phyloP scores from a whole-genome alignment of 2,113 vertebrate species.

The Caranx melampygus region DNA sequence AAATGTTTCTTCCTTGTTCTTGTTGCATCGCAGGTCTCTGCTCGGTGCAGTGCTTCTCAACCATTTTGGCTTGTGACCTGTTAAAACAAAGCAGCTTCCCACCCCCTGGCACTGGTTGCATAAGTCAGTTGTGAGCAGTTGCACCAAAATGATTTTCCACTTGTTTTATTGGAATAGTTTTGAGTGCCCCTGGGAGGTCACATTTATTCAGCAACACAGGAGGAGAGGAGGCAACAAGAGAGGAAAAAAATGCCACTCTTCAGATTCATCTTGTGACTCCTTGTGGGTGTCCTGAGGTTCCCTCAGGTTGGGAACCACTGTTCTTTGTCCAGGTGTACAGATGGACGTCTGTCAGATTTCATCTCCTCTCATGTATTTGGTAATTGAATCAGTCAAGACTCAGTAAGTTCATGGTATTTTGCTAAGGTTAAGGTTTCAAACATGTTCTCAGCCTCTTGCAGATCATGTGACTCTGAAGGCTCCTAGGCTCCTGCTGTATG shows the following conservation, averaged over 20 bases:
- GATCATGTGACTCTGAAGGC: conserved; percentile 76
- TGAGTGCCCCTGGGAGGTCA: not conserved
- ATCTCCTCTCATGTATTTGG: not conserved
- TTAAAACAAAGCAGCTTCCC: not conserved
- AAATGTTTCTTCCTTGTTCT: not conserved
- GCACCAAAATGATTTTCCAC: not conserved
- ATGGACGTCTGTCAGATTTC: not conserved
- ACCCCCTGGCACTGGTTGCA: not conserved
- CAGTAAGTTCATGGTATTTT: conserved; percentile 48
- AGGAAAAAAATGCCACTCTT: not conserved
- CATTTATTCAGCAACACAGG: not conserved
- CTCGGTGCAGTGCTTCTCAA: not conserved
- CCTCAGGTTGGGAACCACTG: not conserved
- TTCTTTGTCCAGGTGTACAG: not conserved
- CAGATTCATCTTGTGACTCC: conserved; percentile 6
- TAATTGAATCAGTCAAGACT: conserved; percentile 32
- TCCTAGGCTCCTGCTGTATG: conserved; percentile 55
- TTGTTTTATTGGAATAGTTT: not conserved
- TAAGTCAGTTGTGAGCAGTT: not conserved
- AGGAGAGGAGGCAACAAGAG: too few species aligned
- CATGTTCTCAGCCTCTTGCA: conserved; percentile 41
- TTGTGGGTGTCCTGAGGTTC: not conserved
- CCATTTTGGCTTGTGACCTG: not conserved
- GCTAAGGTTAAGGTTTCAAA: conserved; percentile 30
- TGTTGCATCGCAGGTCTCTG: not conserved